Conservation (phyloP, 2,888 invertebrate species). For the Cheilosia urbana region DNA sequence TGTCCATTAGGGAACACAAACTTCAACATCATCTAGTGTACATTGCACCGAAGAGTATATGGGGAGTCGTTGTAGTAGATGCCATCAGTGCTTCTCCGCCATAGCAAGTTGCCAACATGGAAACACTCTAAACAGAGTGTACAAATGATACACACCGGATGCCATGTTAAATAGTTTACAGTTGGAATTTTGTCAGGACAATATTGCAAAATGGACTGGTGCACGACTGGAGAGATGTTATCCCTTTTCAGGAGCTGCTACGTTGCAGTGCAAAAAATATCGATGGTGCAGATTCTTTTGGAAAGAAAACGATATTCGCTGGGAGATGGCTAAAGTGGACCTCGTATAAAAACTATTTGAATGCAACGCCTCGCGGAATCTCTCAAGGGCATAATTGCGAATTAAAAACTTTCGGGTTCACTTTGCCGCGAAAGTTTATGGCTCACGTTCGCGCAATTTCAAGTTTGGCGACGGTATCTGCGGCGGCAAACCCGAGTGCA, state of each 20-base stretch:
- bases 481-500: neutral
- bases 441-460: slow-evolving; percentile 60
- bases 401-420: slow-evolving; percentile 59
- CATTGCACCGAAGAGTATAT: slow-evolving; percentile 40
- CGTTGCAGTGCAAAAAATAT: neutral
- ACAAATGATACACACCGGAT: slow-evolving; percentile 44
- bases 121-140: slow-evolving; percentile 59
- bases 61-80: slow-evolving; percentile 17
- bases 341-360: slow-evolving; percentile 35
- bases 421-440: slow-evolving; percentile 33
- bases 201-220: slow-evolving; percentile 34
- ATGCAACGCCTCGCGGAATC: slow-evolving; percentile 2
- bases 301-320: neutral
- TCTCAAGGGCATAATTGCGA: slow-evolving; percentile 61
- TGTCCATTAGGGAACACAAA: slow-evolving; percentile 58
- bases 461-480: slow-evolving; percentile 53
- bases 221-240: slow-evolving; percentile 19
- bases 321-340: slow-evolving; percentile 1
- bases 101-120: slow-evolving; percentile 69
- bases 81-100: slow-evolving; percentile 34
- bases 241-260: neutral
- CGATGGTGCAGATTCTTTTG: neutral
- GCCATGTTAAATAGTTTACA: slow-evolving; percentile 42
- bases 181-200: slow-evolving; percentile 33
- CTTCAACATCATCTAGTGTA: slow-evolving; percentile 54